Evolutionary conservation across 2,113 vertebrate genomes (phyloP), one percentile per base, ranked within the genome.

Genomic region (Todiramphus saurophagus): DNA sequence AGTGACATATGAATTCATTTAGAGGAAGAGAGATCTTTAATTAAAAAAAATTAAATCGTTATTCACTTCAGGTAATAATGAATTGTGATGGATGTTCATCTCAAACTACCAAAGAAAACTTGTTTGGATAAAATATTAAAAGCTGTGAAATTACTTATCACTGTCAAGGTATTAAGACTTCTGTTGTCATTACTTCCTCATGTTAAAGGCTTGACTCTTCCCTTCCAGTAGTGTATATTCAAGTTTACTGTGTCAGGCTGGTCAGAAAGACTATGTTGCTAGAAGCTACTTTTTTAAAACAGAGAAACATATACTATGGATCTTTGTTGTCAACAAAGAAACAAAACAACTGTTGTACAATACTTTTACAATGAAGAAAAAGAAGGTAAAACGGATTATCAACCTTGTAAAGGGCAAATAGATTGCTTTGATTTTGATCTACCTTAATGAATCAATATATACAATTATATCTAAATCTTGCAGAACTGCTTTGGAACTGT

Each of bases 71-170:
- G 30, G 13, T 90, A 74, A 74, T 73, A 95, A 87, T 35, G 78
- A 94, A 89, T 44, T 35, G 48, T 35, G 56, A 87, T 44, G 73
- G 68, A 81, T 68, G 35, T 8, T 92, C 43, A 93, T 27, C 66
- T 89, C 21, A n/a, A 51, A 37, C 17, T 37, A 75, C 39, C 12
- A 25, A 87, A 94, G 64, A 73, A 93, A 70, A 78, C 56, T 69
- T 93, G 24, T 84, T 89, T 95, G 83, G 64, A 28, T 93, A n/a
- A 88, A 94, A 87, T 74, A 77, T 48, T 79, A 79, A 75, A 91
- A 93, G 62, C 8, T 59, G 59, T 69, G 16, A 96, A 96, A 96
- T 88, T 60, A 96, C 92, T 92, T 88, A 68, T 83, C 13, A 31
- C 17, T 86, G 67, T 68, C 37, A 78, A 90, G 18, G 68, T 93